Evolutionary conservation across 2,888 invertebrate species (phyloP).

Genomic region (Augiades crinisus): DNA sequence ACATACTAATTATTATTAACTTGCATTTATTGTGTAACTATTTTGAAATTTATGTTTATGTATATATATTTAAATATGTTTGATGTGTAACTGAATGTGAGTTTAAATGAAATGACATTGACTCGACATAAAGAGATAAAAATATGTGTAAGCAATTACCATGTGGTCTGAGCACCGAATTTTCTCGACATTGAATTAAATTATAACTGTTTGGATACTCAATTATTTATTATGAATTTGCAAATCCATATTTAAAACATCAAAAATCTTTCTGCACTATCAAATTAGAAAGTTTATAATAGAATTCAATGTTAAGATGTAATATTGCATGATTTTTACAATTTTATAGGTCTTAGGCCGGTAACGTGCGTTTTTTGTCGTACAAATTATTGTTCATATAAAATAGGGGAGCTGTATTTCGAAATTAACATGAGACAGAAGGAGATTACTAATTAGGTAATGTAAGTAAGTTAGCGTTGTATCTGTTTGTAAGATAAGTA

Average conservation of each 20-base stretch:
- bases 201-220: no score
- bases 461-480: slow-evolving; percentile 57
- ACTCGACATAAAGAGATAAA: no score
- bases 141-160: no score
- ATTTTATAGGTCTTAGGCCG: slow-evolving; percentile 15
- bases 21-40: slow-evolving; percentile 4
- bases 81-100: neutral
- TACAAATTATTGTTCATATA: slow-evolving; percentile 38
- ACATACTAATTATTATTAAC: neutral
- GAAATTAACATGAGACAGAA: slow-evolving; percentile 43
- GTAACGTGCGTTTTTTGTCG: neutral
- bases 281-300: no score
- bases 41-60: neutral
- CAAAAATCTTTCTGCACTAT: no score
- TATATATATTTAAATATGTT: neutral
- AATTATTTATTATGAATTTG: no score
- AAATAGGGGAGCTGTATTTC: slow-evolving; percentile 44
- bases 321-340: slow-evolving; percentile 3
- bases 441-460: slow-evolving; percentile 46
- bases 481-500: slow-evolving; percentile 49
- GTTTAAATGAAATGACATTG: no score
- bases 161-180: neutral
- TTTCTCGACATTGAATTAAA: neutral
- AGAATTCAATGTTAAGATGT: neutral
- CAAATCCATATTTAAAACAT: no score